Conservation (phyloP, 2,113 vertebrate species). For the Xiphophorus hellerii region DNA sequence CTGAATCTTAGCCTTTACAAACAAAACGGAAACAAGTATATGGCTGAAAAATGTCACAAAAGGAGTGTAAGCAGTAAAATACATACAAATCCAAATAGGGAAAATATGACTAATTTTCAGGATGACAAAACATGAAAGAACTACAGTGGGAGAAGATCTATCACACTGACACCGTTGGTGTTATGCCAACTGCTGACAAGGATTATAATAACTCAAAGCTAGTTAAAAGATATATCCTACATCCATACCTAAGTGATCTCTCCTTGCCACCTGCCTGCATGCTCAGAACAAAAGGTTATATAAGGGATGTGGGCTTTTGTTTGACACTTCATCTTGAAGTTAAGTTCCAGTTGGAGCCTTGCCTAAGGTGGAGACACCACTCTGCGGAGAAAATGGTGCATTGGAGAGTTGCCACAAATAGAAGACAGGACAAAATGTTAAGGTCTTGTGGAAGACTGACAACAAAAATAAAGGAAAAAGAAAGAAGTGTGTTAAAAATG, state of each 20-base stretch:
- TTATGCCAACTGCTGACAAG: slow-evolving; percentile 52
- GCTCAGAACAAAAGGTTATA: slow-evolving; percentile 49
- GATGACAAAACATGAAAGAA: not conserved
- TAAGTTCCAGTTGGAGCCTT: slow-evolving; percentile 49
- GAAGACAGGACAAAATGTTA: slow-evolving; percentile 9
- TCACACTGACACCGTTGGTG: slow-evolving; percentile 13
- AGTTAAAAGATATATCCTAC: slow-evolving; percentile 39
- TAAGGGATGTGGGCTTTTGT: slow-evolving; percentile 33
- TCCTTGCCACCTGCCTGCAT: slow-evolving; percentile 49
- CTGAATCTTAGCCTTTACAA: not conserved
- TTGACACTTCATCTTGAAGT: slow-evolving; percentile 62
- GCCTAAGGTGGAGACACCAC: slow-evolving; percentile 43
- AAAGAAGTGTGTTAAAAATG: slow-evolving; percentile 6
- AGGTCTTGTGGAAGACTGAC: not conserved
- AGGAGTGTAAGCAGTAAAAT: not conserved
- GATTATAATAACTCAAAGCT: slow-evolving; percentile 59
- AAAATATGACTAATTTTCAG: not conserved
- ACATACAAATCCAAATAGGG: not conserved
- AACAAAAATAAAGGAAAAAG: slow-evolving; percentile 1
- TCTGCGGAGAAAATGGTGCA: slow-evolving; percentile 36
- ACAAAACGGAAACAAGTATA: not conserved
- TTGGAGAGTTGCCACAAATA: slow-evolving; percentile 11
- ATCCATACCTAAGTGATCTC: slow-evolving; percentile 45
- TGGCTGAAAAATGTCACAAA: not conserved
- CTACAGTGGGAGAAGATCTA: not conserved